Percentiles rank a stretch among this genome's conserved stretches.
Conservation (phyloP, 2,113 vertebrate genomes). For the Carettochelys insculpta region DNA sequence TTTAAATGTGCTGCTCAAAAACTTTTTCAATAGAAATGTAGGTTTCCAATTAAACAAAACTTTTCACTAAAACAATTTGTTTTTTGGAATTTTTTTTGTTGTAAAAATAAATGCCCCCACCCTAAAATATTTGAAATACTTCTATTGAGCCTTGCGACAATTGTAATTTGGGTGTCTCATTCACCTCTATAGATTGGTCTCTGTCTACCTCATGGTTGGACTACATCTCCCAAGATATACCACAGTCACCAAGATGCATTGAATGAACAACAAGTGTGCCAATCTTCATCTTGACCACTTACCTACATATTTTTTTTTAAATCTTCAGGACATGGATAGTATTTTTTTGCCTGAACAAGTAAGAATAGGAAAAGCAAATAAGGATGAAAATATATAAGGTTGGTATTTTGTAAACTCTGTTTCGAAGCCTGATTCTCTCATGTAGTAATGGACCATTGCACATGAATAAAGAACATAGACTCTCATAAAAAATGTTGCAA, state of each 20-base stretch:
- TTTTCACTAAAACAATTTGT: not conserved
- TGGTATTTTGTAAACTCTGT: not conserved
- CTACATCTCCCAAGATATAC: not conserved
- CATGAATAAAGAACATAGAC: not conserved
- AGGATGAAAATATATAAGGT: not conserved
- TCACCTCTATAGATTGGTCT: not conserved
- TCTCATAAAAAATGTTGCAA: not conserved
- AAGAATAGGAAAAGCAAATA: not conserved
- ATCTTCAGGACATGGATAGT: not conserved
- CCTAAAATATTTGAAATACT: not conserved
- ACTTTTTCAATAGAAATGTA: not conserved
- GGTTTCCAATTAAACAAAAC: no score
- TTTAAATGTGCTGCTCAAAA: not conserved
- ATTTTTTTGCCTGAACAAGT: not conserved
- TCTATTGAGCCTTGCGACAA: not conserved
- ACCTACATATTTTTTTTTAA: not conserved
- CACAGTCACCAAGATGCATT: not conserved
- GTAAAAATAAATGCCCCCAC: not conserved
- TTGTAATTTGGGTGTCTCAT: not conserved
- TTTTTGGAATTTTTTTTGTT: not conserved
- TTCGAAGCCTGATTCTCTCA: not conserved
- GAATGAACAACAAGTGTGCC: not conserved
- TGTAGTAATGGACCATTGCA: not conserved
- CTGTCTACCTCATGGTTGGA: not conserved
- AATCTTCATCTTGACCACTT: not conserved